phyloP scores from a whole-genome alignment of 1,140 invertebrate genomes.

The Bombus consobrinus region DNA sequence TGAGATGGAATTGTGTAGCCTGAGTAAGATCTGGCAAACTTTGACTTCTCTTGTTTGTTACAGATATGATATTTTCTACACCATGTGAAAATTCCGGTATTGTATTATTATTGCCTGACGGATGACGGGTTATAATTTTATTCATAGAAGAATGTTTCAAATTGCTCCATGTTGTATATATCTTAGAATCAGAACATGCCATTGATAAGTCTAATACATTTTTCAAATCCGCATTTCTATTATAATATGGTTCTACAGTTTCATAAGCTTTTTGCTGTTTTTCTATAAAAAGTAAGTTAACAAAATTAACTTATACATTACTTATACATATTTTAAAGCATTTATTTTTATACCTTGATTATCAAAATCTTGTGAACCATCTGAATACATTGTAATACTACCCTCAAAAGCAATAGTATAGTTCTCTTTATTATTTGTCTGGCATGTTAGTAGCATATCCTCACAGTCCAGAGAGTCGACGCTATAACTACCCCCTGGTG shows the following conservation, averaged over 20 bases:
- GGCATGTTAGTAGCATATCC: conserved; percentile 94
- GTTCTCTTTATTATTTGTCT: conserved; percentile 94
- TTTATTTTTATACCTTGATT: conserved; percentile 83
- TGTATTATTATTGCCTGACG: conserved; percentile 91
- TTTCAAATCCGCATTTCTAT: conserved; percentile 74
- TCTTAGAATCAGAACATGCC: conserved; percentile 91
- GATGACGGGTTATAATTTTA: conserved; percentile 85
- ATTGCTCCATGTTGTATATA: conserved; percentile 93
- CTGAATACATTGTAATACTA: conserved; percentile 92
- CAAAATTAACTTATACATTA: neutral
- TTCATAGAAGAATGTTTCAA: conserved; percentile 84
- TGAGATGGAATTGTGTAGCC: conserved; percentile 69
- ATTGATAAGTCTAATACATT: conserved; percentile 87
- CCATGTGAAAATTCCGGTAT: conserved; percentile 77
- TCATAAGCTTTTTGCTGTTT: conserved; percentile 78
- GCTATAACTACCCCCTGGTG: conserved; percentile 89
- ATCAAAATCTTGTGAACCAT: conserved; percentile 90
- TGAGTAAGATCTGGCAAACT: conserved; percentile 78
- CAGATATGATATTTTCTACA: conserved; percentile 58
- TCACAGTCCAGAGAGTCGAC: conserved; percentile 96
- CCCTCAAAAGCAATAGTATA: conserved; percentile 97
- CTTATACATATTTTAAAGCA: neutral
- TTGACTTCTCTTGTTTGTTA: conserved; percentile 72
- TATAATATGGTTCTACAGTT: conserved; percentile 73
- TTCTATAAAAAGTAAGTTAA: conserved; percentile 68